Percentiles rank a stretch among this genome's conserved stretches.
Conservation (phyloP, 64 coral and sea anemone genomes). For the Astreopora myriophthalma region DNA sequence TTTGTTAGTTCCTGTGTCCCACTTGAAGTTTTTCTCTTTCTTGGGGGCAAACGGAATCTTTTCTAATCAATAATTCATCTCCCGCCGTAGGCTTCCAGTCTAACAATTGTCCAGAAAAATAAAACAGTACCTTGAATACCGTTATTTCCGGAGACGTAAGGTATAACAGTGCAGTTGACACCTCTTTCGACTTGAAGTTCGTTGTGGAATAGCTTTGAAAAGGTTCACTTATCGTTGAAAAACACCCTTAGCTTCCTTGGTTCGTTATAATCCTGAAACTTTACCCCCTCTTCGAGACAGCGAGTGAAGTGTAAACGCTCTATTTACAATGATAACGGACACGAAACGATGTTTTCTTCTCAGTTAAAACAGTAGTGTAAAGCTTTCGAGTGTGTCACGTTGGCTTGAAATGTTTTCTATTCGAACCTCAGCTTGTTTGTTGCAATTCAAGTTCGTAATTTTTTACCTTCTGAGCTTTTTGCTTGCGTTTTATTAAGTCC, state of each 20-base stretch:
- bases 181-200: not conserved
- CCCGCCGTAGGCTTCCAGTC: not conserved
- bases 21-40: not conserved
- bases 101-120: conserved; percentile 13
- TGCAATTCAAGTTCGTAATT: not conserved
- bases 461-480: not conserved
- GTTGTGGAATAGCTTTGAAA: not conserved
- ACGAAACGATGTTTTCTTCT: not conserved
- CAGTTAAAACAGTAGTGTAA: not conserved
- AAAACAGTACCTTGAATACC: conserved; percentile 16
- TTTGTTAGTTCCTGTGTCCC: not conserved
- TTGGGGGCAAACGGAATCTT: not conserved
- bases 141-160: conserved; percentile 31
- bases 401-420: not conserved
- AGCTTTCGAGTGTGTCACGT: not conserved
- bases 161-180: not conserved
- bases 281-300: not conserved
- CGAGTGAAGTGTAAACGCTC: not conserved
- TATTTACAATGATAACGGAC: not conserved
- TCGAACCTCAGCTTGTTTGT: too few relatives aligned
- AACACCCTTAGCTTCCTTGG: not conserved
- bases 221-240: too few relatives aligned
- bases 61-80: conserved; percentile 29
- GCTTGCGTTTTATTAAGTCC: not conserved
- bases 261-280: not conserved